Conservation (phyloP, 2,888 invertebrate genomes). For the Pantelozetes paolii region DNA sequence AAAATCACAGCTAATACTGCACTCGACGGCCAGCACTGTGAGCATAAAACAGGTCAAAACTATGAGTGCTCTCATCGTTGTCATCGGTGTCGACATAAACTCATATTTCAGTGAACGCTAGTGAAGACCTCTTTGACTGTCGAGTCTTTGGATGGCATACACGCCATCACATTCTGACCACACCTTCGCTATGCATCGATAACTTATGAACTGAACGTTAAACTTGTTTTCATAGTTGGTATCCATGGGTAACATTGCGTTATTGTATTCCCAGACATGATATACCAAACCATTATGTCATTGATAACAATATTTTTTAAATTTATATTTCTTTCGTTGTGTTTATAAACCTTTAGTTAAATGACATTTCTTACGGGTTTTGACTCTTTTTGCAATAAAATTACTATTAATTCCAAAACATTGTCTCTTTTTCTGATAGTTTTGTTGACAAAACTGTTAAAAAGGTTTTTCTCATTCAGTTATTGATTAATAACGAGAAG, state of each 20-base stretch:
- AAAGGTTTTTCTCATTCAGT: too few species aligned
- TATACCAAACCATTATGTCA: not conserved
- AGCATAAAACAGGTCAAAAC: not conserved
- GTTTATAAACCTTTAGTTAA: not conserved
- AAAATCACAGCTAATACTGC: constrained; percentile 6
- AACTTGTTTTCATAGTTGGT: constrained; percentile 30
- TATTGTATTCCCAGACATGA: not conserved
- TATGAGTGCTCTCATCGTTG: not conserved
- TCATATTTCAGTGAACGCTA: not conserved
- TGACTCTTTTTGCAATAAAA: too few species aligned
- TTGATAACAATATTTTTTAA: not conserved
- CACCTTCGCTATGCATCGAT: constrained; percentile 30
- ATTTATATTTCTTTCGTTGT: not conserved
- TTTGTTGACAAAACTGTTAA: too few species aligned
- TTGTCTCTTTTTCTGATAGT: too few species aligned
- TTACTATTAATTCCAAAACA: too few species aligned
- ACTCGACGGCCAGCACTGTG: not conserved
- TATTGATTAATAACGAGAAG: too few species aligned
- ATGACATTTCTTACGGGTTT: not conserved
- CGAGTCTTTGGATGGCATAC: constrained; percentile 22
- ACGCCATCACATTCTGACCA: constrained; percentile 30
- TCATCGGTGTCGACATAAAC: not conserved
- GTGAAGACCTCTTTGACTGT: not conserved
- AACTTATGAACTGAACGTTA: constrained; percentile 15
- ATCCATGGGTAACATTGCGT: constrained; percentile 27